A percentile compares a stretch with the other conserved stretches of the same genome.
Evolutionary conservation across 2,888 invertebrate genomes (phyloP).

Genomic region (Carpatolechia fugitivella): DNA sequence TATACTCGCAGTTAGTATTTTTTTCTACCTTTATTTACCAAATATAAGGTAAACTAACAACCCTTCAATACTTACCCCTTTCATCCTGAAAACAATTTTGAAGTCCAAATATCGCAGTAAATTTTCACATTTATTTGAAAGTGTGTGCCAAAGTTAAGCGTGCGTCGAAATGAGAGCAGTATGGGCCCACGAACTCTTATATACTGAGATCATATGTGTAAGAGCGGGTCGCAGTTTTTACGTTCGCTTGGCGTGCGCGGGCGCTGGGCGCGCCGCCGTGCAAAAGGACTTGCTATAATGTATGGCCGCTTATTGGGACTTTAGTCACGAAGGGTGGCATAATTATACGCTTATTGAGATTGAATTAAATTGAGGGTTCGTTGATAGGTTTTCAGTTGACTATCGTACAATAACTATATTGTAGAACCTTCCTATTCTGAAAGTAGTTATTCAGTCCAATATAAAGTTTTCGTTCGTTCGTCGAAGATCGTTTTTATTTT

Average conservation of each 20-base stretch:
- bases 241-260: slow-evolving; percentile 54
- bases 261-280: slow-evolving; percentile 64
- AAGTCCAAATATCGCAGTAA: not conserved
- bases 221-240: slow-evolving; percentile 75
- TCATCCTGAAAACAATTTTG: slow-evolving; percentile 41
- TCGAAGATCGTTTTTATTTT: too few relatives aligned
- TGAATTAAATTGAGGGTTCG: not conserved
- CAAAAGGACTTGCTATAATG: slow-evolving; percentile 22
- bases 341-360: slow-evolving; percentile 5
- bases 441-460: too few relatives aligned
- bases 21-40: too few relatives aligned
- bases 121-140: slow-evolving; percentile 17
- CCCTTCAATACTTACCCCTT: slow-evolving; percentile 47
- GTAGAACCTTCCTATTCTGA: too few relatives aligned
- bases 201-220: slow-evolving; percentile 77
- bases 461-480: too few relatives aligned
- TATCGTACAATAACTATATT: too few relatives aligned
- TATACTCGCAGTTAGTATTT: not conserved
- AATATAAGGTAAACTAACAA: not conserved
- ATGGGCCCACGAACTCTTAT: slow-evolving; percentile 70
- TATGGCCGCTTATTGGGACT: slow-evolving; percentile 7
- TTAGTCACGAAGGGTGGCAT: slow-evolving; percentile 9
- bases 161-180: slow-evolving; percentile 77
- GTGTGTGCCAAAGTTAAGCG: slow-evolving; percentile 70
- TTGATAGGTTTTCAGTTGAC: not conserved